Percentiles rank a stretch among this genome's conserved stretches.
Evolutionary conservation across 2,888 invertebrate genomes (phyloP).

Genomic region (Xylota sylvarum): DNA sequence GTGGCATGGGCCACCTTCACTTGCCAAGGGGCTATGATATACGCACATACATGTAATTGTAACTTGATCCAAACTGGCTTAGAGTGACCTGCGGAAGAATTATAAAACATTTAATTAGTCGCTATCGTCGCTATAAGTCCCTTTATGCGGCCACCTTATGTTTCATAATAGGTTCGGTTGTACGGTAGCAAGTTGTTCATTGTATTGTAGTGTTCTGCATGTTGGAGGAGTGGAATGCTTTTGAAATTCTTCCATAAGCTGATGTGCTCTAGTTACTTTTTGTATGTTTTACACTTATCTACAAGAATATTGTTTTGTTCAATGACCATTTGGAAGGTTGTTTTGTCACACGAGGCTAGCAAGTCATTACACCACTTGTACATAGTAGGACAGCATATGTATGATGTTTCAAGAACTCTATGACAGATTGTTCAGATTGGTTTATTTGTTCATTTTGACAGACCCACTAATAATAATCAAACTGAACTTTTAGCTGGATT

Average conservation of each 20-base stretch:
- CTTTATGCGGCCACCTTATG: conserved; percentile 23
- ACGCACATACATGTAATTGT: conserved; percentile 18
- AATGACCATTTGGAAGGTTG: conserved; percentile 65
- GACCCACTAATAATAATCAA: no score
- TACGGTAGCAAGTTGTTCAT: conserved; percentile 18
- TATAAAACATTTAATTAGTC: conserved; percentile 33
- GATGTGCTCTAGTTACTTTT: conserved; percentile 63
- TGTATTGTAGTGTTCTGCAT: conserved; percentile 27
- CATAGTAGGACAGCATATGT: not conserved
- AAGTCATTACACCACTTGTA: not conserved
- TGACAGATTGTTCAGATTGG: not conserved
- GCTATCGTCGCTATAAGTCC: conserved; percentile 6
- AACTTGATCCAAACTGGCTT: conserved; percentile 48
- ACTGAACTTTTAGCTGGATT: no score
- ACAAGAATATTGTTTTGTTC: conserved; percentile 26
- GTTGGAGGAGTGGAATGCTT: conserved; percentile 54
- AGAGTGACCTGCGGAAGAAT: conserved; percentile 51
- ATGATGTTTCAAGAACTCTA: not conserved
- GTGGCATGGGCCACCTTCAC: conserved; percentile 39
- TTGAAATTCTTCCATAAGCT: conserved; percentile 30
- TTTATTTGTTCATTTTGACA: no score
- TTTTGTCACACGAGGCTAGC: conserved; percentile 6
- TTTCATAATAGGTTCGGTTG: conserved; percentile 47
- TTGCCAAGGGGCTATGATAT: conserved; percentile 9
- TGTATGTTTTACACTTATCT: conserved; percentile 10